Evolutionary conservation across 1,140 invertebrate species (phyloP), one percentile per base, ranked within the genome.

Genomic region (Trichonephila clavipes): DNA sequence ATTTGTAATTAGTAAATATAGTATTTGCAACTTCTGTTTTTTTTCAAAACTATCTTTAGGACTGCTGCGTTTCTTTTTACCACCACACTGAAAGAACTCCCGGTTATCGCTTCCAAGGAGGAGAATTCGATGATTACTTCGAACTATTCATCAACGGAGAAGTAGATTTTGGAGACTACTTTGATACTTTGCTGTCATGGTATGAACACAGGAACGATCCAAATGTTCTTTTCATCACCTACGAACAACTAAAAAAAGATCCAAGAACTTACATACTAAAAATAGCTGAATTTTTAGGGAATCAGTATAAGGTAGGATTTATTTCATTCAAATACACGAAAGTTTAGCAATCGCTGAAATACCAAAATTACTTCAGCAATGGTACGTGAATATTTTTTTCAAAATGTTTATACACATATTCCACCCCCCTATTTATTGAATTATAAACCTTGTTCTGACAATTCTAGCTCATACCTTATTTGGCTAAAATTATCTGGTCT

Each of bases 91-190:
- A 69, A 77, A 85, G 90, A 28, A 92, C 88, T 16, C 19, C 58
- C 1, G 81, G 81, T 8, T 92, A 92, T 59, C 8, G 12, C n/a
- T 92, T 86, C 16, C 19, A 10, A 51, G 82, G 95, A 34, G 95
- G 95, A 34, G 92, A 95, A 18, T 96, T 95, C 77, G 95, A 95
- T 51, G 94, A 93, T 21, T 96, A 95, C 88, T 95, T 96, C 88
- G 95, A 96, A 40, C 94, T 96, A 1, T 96, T 96, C 92, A 91
- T 95, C 8, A 72, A 64, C 5, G 95, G 95, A 69, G 90, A 95
- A 88, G 82, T 95, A 16, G 95, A 94, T 88, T 95, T 95, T 77
- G 95, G 95, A 8, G 95, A 95, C 92, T 96, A 96, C 91, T 96
- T 96, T 69, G 95, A 96, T 59, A 95, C 95, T 89, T 94, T 96